Evolutionary conservation across 2,888 invertebrate genomes (phyloP), one percentile per base, ranked within the genome.

Genomic region (Leucophenga maculata): DNA sequence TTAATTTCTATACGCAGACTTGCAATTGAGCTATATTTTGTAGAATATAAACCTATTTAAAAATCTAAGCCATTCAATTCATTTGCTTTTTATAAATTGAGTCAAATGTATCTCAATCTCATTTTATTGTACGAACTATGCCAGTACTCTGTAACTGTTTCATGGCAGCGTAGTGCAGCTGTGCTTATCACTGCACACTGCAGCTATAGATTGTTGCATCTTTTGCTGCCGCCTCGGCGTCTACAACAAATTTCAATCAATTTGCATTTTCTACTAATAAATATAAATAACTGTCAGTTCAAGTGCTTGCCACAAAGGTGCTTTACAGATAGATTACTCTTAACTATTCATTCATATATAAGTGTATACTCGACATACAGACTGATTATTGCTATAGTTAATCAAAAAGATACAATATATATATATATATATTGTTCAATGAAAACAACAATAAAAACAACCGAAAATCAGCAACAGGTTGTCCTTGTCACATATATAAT

Each of bases 251-350:
- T 39, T 66, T 65, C 67, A 67, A 67, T 67, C 67, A 67, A 67
- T 67, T 67, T 67, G 67, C 67, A 67, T 67, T 55, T 26, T 31
- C 18, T 60, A 18, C 44, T 60, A 60, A 50, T 50, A 50, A 50
- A 50, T n/a, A 50, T 1, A 18, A 50, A 50, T 18, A 50, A 18
- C 1, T 18, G 50, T 39, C 39, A 39, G 39, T 39, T 20, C 52
- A 67, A 67, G 64, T 64, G 57, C 39, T 59, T 59, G 59, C 32
- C n/a, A 50, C 50, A 50, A n/a, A 16, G n/a, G 16, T 50, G 50
- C 50, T 18, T 50, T 18, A 8, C 16, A 13, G 14, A 50, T 3
- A 50, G 16, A 50, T 6, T 8, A 50, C 16, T 50, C 50, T n/a
- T 18, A 50, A 50, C 50, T 50, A 50, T 18, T 8, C 18, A 50